phyloP scores from a whole-genome alignment of 37 sponge, comb jelly and placozoan species.

The Aphrocallistes beatrix region DNA sequence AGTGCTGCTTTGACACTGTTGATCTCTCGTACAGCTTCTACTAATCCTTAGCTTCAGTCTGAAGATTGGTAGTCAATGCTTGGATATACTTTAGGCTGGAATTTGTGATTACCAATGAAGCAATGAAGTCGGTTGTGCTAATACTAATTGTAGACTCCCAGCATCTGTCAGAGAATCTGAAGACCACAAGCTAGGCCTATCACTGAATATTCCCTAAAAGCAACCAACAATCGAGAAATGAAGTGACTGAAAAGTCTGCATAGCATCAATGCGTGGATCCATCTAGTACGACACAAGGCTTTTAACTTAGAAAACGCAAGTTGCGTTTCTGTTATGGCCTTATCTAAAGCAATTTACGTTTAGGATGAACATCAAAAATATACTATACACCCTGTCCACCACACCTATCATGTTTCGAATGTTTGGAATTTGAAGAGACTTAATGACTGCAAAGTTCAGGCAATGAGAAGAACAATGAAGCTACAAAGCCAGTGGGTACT shows the following conservation, averaged over 20 bases:
- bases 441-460: conserved; percentile 32
- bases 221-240: conserved; percentile 44
- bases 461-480: conserved; percentile 30
- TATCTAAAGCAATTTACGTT: not conserved
- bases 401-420: conserved; percentile 46
- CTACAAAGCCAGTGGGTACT: conserved; percentile 27
- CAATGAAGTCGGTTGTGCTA: conserved; percentile 33
- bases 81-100: conserved; percentile 30
- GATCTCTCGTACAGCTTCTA: conserved; percentile 41
- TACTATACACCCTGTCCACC: conserved; percentile 28
- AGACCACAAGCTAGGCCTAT: conserved; percentile 33
- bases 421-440: conserved; percentile 23
- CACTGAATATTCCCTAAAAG: conserved; percentile 37
- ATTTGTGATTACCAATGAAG: conserved; percentile 39
- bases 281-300: conserved; percentile 32
- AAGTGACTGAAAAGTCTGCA: conserved; percentile 25
- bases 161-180: conserved; percentile 42
- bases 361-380: conserved; percentile 34
- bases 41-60: conserved; percentile 42
- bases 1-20: conserved; percentile 18
- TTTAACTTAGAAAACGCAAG: conserved; percentile 19
- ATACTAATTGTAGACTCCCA: conserved; percentile 33
- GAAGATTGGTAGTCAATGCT: conserved; percentile 34
- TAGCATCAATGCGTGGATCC: conserved; percentile 38
- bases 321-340: not conserved